These are phyloP conservation scores for Gopherus evgoodei DNA, from an alignment of 2,113 vertebrate species.

Conservation along the genomic window DNA sequence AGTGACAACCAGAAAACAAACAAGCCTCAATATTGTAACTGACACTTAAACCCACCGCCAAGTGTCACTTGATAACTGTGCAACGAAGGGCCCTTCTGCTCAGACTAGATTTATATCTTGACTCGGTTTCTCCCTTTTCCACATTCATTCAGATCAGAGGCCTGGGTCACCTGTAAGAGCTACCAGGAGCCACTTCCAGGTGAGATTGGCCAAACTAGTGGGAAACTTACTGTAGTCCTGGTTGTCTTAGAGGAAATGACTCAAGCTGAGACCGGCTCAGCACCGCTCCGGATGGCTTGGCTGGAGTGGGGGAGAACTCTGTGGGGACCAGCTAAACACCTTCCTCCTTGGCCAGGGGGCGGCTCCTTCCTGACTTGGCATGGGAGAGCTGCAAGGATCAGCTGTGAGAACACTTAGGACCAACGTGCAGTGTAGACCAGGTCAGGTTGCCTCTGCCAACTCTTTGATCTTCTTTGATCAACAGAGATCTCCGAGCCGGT, in stretches of 20 bases:
- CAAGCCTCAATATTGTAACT: background rate
- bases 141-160: background rate
- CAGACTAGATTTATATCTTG: background rate
- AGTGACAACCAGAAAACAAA: background rate
- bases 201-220: background rate
- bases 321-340: background rate
- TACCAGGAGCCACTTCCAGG: background rate
- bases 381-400: background rate
- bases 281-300: background rate
- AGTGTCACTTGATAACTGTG: background rate
- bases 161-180: background rate
- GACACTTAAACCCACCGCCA: background rate
- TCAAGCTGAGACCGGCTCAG: background rate
- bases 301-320: background rate
- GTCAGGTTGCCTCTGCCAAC: background rate
- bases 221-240: background rate
- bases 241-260: background rate
- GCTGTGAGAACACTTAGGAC: background rate
- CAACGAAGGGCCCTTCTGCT: background rate
- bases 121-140: background rate
- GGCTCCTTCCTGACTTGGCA: background rate
- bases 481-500: background rate
- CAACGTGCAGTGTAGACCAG: background rate
- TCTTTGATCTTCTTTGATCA: background rate
- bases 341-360: too few relatives aligned